Base-by-base conservation (phyloP, 2,113 vertebrate genomes). In the Tragelaphus strepsiceros region DNA sequence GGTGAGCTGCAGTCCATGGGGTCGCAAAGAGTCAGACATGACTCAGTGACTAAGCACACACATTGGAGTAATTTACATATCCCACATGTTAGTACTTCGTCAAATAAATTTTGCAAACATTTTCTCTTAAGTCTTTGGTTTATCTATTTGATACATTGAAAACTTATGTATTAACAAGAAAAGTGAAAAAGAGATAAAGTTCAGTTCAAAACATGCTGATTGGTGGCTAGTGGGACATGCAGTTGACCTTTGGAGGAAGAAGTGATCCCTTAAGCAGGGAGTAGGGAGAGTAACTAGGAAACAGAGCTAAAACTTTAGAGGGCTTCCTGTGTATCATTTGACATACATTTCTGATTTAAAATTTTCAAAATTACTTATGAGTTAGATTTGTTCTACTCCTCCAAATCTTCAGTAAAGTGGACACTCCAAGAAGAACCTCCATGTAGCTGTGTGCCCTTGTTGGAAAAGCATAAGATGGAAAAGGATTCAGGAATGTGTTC, bases 61-160 rank as follows among this genome's bases (percentile, higher is more conserved):
- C 22, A 7, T 90, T 49, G 26, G 30, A 93, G 43, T 93, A 49
- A 91, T 54, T 78, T 67, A 24, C 2, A 62, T 51, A 53, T 28
- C 11, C 30, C 59, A 9, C 8, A 61, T 91, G 5, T 93, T 30
- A 95, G 26, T 84, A 82, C 32, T 81, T 97, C 51, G 58, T 90
- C 58, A 95, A 87, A 87, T 59, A 64, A 49, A 11, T 95, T 91
- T 96, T 84, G 21, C 21, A 93, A 96, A 89, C 39, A 35, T 86
- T 86, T 91, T 77, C 19, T 92, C 46, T 28, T 28, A 21, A 67
- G 71, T 62, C 24, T 94, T 51, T 91, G 59, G 22, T 8, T 91
- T 95, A 67, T 51, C 22, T 80, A 54, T 49, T 67, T 13, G 10
- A 82, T 49, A 21, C 2, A 56, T 59, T 61, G 5, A 83, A 87